Base-by-base conservation (phyloP, 2,888 invertebrate genomes). In the Leptura quadrifasciata region DNA sequence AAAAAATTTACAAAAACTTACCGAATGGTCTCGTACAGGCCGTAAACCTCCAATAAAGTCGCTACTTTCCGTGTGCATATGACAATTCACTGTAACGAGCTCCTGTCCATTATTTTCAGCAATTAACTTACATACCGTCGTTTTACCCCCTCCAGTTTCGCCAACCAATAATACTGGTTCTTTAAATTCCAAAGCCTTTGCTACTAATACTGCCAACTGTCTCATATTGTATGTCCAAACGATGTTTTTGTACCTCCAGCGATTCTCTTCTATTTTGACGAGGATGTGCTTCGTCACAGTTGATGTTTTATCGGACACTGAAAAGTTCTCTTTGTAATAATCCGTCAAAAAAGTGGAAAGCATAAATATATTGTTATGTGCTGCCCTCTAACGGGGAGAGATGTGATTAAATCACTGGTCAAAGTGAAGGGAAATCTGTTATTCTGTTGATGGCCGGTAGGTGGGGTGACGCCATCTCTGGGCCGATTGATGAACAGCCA, bases 91-190 rank as follows among this genome's bases (percentile, higher is more conserved):
- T 54, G 96, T 94, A 72, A 94, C 91, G 54, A 99, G 90, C 71
- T 93, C 89, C 71, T 93, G 93, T 0, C 91, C 88, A 77, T 91
- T 92, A 70, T 95, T 90, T 31, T 93, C 91, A 5, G 98, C 95
- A 68, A 97, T 91, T 18, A 98, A 91, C 90, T 99, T 97, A 84
- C 98, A 98, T 4, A 98, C 93, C 0, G 98, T 98, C 0, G 99
- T 99, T 91, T 99, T 99, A 0, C 99, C 99, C 86, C 98, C 97
- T 0, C 98, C 99, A 0, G 99, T 99, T 87, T 98, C 98, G 10
- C 99, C 99, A 0, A 99, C 97, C 57, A 99, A 90, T 61, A 99
- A 89, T 0, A 98, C 95, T 0, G 99, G 99, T 88, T 99, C 99
- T 83, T 95, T 93, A 85, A 97, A 99, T 80, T 94, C 92, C 82